Conservation (phyloP, 2,888 invertebrate genomes). For the Plebejus argus region DNA sequence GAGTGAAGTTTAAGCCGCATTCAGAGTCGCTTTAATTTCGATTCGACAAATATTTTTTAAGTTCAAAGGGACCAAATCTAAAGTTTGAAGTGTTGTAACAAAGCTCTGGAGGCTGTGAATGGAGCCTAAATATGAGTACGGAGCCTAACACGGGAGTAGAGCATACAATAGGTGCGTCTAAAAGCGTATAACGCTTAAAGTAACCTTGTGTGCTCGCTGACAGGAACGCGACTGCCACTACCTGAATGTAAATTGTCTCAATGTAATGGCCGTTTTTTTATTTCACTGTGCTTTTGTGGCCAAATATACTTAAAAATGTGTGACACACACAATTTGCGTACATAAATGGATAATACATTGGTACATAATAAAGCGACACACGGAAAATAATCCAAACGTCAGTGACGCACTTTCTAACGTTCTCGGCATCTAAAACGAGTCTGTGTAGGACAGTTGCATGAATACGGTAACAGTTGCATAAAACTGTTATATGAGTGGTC, state of each 20-base stretch:
- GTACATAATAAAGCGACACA: not conserved
- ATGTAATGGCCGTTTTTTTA: not conserved
- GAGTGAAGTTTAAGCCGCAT: not conserved
- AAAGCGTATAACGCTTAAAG: conserved; percentile 55
- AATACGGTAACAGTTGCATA: too few species aligned
- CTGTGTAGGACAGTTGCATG: too few species aligned
- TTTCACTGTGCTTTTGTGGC: not conserved
- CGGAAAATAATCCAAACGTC: not conserved
- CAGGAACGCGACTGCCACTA: conserved; percentile 73
- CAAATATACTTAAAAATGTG: not conserved
- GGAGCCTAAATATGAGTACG: not conserved
- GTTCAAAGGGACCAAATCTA: not conserved
- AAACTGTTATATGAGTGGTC: too few species aligned
- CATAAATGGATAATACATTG: not conserved
- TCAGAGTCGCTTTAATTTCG: not conserved
- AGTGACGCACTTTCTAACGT: not conserved
- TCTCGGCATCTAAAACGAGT: not conserved
- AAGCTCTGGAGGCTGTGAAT: too few species aligned
- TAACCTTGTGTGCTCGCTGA: conserved; percentile 77
- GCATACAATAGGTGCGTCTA: conserved; percentile 53
- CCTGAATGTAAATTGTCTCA: conserved; percentile 64
- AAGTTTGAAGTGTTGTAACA: not conserved
- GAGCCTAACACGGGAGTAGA: not conserved
- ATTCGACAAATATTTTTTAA: not conserved
- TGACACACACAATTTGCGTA: not conserved